Evolutionary conservation across 92 coral and sea anemone genomes (phyloP).

Genomic region (Zoanthus solanderi): DNA sequence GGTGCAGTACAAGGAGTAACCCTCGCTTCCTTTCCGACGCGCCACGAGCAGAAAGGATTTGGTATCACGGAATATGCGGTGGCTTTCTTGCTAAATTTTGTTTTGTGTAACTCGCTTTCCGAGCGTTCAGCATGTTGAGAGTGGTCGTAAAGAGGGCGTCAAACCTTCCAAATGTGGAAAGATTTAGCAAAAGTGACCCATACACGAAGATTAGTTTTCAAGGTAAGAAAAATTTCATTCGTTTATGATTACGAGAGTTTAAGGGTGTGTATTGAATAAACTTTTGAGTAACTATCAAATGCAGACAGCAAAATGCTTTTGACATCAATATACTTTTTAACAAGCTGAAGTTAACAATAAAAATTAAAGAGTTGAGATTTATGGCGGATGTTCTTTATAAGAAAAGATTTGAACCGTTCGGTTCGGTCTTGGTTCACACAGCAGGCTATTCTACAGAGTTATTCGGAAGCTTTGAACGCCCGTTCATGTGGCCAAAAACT

Average conservation of each 20-base stretch:
- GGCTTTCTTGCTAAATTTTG: not conserved
- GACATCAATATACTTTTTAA: not conserved
- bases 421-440: not conserved
- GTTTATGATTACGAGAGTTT: not conserved
- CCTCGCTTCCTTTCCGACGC: not conserved
- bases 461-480: not conserved
- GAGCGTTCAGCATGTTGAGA: slow-evolving; percentile 17
- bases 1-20: not conserved
- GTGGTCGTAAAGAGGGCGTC: slow-evolving; percentile 44
- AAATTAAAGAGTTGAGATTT: not conserved
- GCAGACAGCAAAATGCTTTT: not conserved
- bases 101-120: not conserved
- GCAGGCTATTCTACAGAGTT: not conserved
- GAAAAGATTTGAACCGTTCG: not conserved
- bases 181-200: slow-evolving; percentile 70
- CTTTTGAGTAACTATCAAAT: not conserved
- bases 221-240: slow-evolving; percentile 54
- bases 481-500: not conserved
- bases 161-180: slow-evolving; percentile 65
- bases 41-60: not conserved
- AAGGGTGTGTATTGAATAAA: slow-evolving; percentile 21
- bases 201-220: slow-evolving; percentile 58
- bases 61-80: not conserved
- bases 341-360: not conserved
- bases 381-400: too few species aligned